Percentiles rank a stretch among this genome's conserved stretches.
These are phyloP conservation scores for Marisa cornuarietis DNA, from an alignment of 1,140 invertebrate species.

Conservation along the genomic window DNA sequence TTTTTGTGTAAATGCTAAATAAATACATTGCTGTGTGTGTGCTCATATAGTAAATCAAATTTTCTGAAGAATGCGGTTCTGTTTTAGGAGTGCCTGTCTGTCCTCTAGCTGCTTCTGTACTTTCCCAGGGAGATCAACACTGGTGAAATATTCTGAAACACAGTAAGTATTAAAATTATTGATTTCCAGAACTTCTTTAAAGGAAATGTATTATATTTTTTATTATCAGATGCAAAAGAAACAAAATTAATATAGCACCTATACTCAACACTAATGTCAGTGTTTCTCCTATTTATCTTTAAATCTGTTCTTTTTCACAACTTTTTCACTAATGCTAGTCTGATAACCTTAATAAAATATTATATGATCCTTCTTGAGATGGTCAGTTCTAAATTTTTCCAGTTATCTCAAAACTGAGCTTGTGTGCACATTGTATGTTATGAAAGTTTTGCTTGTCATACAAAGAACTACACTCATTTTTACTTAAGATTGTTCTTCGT, in stretches of 20 bases:
- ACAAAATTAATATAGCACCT: background rate
- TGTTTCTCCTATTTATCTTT: background rate
- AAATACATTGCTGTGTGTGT: background rate
- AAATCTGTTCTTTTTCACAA: background rate
- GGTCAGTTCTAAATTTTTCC: no score
- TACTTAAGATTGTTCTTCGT: background rate
- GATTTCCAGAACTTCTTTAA: background rate
- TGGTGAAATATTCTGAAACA: slow-evolving; percentile 58
- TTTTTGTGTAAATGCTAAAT: background rate
- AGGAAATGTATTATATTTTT: background rate
- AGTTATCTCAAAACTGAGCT: background rate
- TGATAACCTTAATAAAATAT: no score
- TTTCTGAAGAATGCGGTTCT: slow-evolving; percentile 57
- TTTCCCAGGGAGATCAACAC: slow-evolving; percentile 47
- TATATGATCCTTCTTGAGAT: no score
- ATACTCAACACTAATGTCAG: background rate
- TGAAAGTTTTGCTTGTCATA: background rate
- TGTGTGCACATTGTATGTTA: background rate
- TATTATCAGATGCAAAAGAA: background rate
- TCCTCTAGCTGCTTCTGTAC: slow-evolving; percentile 53
- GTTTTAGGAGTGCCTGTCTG: slow-evolving; percentile 52
- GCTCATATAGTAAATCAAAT: slow-evolving; percentile 29
- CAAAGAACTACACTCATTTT: background rate
- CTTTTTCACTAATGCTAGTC: no score
- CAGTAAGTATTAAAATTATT: slow-evolving; percentile 2